A percentile compares a stretch with the other conserved stretches of the same genome.
Conservation (phyloP, 2,888 invertebrate genomes). For the Stenolophus ochropezus region DNA sequence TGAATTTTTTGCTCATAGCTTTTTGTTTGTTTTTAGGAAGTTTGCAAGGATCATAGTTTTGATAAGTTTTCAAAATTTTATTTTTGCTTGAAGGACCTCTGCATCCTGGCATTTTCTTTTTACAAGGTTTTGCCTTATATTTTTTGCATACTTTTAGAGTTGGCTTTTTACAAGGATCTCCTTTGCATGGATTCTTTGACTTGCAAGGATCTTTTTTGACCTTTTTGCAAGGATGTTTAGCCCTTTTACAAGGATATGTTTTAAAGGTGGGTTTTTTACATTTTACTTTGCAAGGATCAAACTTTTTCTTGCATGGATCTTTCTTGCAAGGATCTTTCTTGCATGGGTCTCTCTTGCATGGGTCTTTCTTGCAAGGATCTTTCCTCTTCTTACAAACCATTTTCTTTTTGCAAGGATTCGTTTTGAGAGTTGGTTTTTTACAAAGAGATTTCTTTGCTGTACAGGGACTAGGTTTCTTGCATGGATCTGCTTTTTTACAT, state of each 20-base stretch:
- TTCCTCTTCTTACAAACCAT: neutral
- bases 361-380: constrained; percentile 2
- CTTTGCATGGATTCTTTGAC: too few relatives aligned
- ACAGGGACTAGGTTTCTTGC: too few relatives aligned
- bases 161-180: constrained; percentile 51
- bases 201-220: constrained; percentile 35
- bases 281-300: constrained; percentile 39
- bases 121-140: constrained; percentile 34
- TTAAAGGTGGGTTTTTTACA: neutral
- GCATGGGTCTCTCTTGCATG: neutral
- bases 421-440: neutral
- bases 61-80: neutral
- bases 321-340: constrained; percentile 25
- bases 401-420: constrained; percentile 61
- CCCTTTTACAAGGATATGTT: constrained; percentile 40
- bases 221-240: constrained; percentile 24
- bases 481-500: too few relatives aligned
- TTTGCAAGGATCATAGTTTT: neutral
- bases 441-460: too few relatives aligned
- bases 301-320: constrained; percentile 4
- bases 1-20: neutral
- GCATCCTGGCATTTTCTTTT: constrained; percentile 15
- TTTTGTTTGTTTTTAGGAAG: constrained; percentile 1
- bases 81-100: neutral
- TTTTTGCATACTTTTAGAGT: neutral